These are phyloP conservation scores for Myotis planiceps DNA, from an alignment of 2,797 vertebrate genomes.

Conservation along the genomic window DNA sequence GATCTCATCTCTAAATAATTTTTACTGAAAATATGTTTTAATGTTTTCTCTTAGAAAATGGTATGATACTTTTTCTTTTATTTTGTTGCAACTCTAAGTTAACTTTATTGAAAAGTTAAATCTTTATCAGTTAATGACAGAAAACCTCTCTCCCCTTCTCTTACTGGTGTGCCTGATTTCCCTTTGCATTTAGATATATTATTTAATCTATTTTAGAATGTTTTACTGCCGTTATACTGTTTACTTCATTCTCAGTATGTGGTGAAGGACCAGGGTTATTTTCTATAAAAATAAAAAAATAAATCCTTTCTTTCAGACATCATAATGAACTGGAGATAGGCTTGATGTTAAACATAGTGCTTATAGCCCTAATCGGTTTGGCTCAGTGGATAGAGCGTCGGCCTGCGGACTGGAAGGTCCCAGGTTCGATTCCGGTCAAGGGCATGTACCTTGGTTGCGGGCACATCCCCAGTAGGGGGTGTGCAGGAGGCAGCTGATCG, in stretches of 20 bases:
- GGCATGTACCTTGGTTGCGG: too few species aligned
- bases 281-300: background rate
- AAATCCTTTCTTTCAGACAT: background rate
- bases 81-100: slow-evolving; percentile 3
- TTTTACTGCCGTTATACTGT: background rate
- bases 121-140: background rate
- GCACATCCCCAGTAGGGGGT: too few species aligned
- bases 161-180: background rate
- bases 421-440: too few species aligned
- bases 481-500: too few species aligned
- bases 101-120: slow-evolving; percentile 38
- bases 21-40: slow-evolving; percentile 30
- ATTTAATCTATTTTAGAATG: background rate
- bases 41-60: background rate
- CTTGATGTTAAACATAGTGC: background rate
- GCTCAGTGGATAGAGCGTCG: too few species aligned
- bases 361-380: background rate
- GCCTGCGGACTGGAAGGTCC: too few species aligned
- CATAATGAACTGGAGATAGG: background rate
- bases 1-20: slow-evolving; percentile 28
- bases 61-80: background rate
- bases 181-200: background rate
- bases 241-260: background rate
- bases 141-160: background rate
- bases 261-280: background rate